These are phyloP conservation scores for Monodelphis domestica DNA, from an alignment of 2,797 vertebrate species.

Conservation along the genomic window DNA sequence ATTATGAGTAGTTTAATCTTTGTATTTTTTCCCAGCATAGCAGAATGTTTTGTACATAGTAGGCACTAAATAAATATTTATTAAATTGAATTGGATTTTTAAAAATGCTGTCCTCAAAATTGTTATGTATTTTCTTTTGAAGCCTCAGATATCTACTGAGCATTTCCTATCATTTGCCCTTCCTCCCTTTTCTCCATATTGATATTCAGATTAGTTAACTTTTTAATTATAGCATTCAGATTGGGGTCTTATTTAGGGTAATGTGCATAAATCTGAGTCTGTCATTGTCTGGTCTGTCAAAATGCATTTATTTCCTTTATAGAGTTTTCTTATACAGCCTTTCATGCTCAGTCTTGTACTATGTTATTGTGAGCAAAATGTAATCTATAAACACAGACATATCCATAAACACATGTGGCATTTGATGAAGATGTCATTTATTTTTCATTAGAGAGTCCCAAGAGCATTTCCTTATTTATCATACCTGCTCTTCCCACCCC, in stretches of 20 bases:
- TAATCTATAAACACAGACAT: conserved; percentile 22
- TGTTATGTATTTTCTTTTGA: conserved; percentile 16
- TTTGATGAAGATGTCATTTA: conserved; percentile 27
- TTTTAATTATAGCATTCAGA: conserved; percentile 16
- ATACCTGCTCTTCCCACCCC: background rate
- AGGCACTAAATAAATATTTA: background rate
- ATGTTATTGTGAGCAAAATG: conserved; percentile 2
- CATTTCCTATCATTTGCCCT: background rate
- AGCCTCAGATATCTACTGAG: conserved; percentile 19
- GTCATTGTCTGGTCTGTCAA: conserved; percentile 40
- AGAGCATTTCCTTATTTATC: background rate
- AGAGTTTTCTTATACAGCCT: background rate
- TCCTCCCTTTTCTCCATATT: conserved; percentile 27
- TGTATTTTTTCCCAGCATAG: background rate
- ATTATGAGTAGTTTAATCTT: background rate
- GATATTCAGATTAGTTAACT: conserved; percentile 21
- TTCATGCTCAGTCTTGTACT: conserved; percentile 11
- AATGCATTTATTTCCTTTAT: conserved; percentile 15
- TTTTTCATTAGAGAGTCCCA: conserved; percentile 18
- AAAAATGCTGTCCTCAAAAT: conserved; percentile 13
- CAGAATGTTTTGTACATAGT: background rate
- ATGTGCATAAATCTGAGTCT: conserved; percentile 41
- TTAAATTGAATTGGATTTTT: background rate
- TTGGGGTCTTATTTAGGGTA: conserved; percentile 26
- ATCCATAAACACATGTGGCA: background rate